Percentiles rank a stretch among this genome's conserved stretches.
These are phyloP conservation scores for Xenotilapia leptura DNA, from an alignment of 2,113 vertebrate genomes.

Conservation along the genomic window DNA sequence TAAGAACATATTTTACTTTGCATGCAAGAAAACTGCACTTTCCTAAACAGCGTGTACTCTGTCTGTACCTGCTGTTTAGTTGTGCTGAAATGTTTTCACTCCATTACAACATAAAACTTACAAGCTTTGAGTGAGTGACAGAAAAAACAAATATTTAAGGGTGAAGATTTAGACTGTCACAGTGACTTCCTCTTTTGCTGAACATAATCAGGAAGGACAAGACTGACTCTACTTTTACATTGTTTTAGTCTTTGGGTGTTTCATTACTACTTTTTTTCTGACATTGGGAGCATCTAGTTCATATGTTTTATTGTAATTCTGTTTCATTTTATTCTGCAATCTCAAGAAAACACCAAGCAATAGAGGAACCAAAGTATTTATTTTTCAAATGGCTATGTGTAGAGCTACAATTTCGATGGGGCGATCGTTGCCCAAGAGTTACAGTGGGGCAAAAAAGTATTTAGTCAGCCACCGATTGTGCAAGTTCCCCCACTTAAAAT, in stretches of 20 bases:
- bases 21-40: accelerated
- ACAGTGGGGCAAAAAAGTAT: too few relatives aligned
- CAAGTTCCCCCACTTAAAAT: too few relatives aligned
- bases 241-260: not conserved
- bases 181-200: not conserved
- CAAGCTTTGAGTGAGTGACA: not conserved
- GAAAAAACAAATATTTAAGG: not conserved
- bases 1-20: not conserved
- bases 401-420: too few relatives aligned
- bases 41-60: not conserved
- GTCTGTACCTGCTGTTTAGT: not conserved
- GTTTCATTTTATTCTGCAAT: not conserved
- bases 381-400: accelerated
- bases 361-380: too few relatives aligned
- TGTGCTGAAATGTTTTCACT: not conserved
- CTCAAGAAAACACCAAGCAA: too few relatives aligned
- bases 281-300: not conserved
- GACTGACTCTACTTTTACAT: not conserved
- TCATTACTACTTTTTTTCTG: accelerated
- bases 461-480: too few relatives aligned
- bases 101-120: not conserved
- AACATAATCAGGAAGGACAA: not conserved
- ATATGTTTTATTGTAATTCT: not conserved
- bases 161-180: not conserved
- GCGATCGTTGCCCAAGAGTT: too few relatives aligned